Evolutionary conservation across 1,140 invertebrate genomes (phyloP), one percentile per base, ranked within the genome.

Genomic region (Pachypeltis micranthus): DNA sequence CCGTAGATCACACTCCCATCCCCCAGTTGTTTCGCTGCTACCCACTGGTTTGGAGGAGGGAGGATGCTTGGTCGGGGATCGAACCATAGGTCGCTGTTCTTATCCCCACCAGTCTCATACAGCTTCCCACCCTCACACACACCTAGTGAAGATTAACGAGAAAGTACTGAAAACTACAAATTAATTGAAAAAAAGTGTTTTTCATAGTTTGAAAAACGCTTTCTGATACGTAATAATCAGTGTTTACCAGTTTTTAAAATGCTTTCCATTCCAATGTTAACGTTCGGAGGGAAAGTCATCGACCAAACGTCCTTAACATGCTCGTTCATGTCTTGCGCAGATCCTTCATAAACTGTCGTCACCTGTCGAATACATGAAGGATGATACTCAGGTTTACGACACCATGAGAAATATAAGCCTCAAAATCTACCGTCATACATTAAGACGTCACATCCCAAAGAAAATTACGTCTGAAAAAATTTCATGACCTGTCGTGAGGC

Each of bases 341-440:
- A 19, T 58, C 44, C 19, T 54, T 62, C 61, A 4, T 54, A 27
- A 2, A 59, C 4, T 29, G 34, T 62, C 47, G 44, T 54, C 16
- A 7, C 10, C 34, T 23, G 24, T 59, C 29, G 25, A 60, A 39
- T 39, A 39, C 7, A 39, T 10, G 7, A 16, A 39, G 16, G 31
- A 16, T 10, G 7, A 39, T 39, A 10, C 31, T 16, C 7, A 10
- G 31, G 16, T 39, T 39, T 16, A 10, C 7, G 16, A 16, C 31
- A 39, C 7, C 16, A 39, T 39, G 31, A 39, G 7, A 10, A 16
- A 10, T 39, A 10, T 39, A 16, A 39, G 16, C 16, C 31, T 7
- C 7, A 39, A 10, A 16, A 39, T 10, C 7, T 16, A 7, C 7
- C 31, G 7, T 39, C 7, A 39, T 10, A 16, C 31, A 10, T 39